Percentiles rank a stretch among this genome's conserved stretches.
Evolutionary conservation across 2,797 vertebrate genomes (phyloP).

Genomic region (Squalus acanthias): DNA sequence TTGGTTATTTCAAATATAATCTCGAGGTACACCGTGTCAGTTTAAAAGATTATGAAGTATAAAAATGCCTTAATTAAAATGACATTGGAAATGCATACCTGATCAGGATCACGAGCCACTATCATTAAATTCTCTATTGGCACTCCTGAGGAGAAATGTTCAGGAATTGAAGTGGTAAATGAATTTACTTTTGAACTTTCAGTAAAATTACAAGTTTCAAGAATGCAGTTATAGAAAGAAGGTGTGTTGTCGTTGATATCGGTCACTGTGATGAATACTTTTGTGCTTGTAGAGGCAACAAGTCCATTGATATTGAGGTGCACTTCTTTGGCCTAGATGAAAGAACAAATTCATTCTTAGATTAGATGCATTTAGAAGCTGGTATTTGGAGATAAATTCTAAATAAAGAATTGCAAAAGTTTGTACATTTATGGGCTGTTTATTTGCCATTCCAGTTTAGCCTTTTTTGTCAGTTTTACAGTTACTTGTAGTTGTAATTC

Average conservation of each 20-base stretch:
- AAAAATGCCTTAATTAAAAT: background rate
- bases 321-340: background rate
- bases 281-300: slow-evolving; percentile 42
- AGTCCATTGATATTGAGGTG: background rate
- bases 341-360: background rate
- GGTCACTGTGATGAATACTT: slow-evolving; percentile 61
- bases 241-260: slow-evolving; percentile 83
- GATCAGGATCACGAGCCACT: slow-evolving; percentile 67
- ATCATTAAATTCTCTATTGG: slow-evolving; percentile 64
- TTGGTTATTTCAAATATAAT: background rate
- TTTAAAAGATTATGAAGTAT: background rate
- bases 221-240: slow-evolving; percentile 70
- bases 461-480: background rate
- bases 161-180: slow-evolving; percentile 66
- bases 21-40: background rate
- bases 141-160: slow-evolving; percentile 62
- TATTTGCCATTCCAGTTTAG: background rate
- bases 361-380: background rate
- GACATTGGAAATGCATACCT: slow-evolving; percentile 54
- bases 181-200: background rate
- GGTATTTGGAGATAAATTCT: background rate
- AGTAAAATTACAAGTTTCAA: slow-evolving; percentile 55
- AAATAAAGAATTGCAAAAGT: background rate
- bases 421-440: background rate
- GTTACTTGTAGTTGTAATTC: background rate